These are phyloP conservation scores for Pseudoatta argentina DNA, from an alignment of 1,140 invertebrate species.

Conservation along the genomic window DNA sequence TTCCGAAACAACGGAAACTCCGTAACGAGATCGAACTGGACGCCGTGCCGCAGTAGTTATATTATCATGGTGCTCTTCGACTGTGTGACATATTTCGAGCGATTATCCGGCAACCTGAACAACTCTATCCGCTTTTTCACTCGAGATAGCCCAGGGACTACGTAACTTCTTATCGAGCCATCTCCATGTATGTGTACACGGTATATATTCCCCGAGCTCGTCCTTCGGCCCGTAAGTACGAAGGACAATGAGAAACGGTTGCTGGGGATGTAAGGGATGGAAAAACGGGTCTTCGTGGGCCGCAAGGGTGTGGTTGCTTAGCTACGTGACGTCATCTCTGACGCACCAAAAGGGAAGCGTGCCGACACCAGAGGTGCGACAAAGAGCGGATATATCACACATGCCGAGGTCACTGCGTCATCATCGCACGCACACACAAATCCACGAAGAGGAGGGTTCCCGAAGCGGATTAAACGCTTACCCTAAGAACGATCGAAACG, in stretches of 20 bases:
- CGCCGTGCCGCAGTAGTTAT: constrained; percentile 15
- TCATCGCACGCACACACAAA: constrained; percentile 52
- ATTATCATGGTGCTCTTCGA: background rate
- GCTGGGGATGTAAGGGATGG: constrained; percentile 59
- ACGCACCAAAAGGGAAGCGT: constrained; percentile 71
- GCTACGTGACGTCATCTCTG: constrained; percentile 79
- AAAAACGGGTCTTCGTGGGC: constrained; percentile 69
- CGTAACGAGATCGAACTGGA: constrained; percentile 33
- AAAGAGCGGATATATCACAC: constrained; percentile 50
- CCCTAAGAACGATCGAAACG: background rate
- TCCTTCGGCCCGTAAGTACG: constrained; percentile 28
- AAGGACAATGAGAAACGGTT: constrained; percentile 57
- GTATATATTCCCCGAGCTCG: background rate
- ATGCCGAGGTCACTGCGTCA: constrained; percentile 70
- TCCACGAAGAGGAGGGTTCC: constrained; percentile 37
- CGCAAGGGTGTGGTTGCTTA: constrained; percentile 78
- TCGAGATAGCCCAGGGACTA: constrained; percentile 12
- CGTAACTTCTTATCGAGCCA: constrained; percentile 48
- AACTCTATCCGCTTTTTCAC: background rate
- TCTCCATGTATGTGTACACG: background rate
- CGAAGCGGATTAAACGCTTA: constrained; percentile 31
- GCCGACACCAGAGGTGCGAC: constrained; percentile 44
- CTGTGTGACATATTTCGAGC: constrained; percentile 36
- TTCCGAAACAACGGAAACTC: constrained; percentile 4
- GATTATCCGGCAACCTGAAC: constrained; percentile 21